Percentiles rank a stretch among this genome's conserved stretches.
phyloP scores from a whole-genome alignment of 2,888 invertebrate genomes.

The Corythucha ciliata region DNA sequence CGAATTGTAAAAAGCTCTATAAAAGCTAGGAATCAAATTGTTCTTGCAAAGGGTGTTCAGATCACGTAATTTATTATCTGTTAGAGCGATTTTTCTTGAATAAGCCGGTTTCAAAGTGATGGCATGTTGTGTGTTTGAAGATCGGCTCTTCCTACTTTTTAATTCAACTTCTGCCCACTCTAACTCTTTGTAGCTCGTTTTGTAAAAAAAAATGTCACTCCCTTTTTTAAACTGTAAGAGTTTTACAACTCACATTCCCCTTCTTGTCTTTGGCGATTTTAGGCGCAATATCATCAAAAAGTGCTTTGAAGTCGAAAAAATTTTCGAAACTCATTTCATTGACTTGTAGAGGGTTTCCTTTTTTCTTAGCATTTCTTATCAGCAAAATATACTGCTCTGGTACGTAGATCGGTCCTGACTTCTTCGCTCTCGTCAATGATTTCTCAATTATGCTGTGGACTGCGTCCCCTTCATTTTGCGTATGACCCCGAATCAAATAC shows the following conservation, averaged over 20 bases:
- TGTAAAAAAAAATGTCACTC: slow-evolving; percentile 20
- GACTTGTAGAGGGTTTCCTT: slow-evolving; percentile 32
- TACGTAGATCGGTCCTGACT: slow-evolving; percentile 30
- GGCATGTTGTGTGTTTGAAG: slow-evolving; percentile 11
- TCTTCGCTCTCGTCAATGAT: slow-evolving; percentile 25
- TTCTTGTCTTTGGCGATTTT: slow-evolving; percentile 23
- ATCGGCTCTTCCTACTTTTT: slow-evolving; percentile 20
- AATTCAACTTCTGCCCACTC: slow-evolving; percentile 23
- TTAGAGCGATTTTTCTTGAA: slow-evolving; percentile 17
- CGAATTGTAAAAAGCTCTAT: slow-evolving; percentile 12
- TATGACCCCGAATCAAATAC: slow-evolving; percentile 32
- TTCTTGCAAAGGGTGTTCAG: slow-evolving; percentile 14
- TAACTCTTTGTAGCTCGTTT: slow-evolving; percentile 23
- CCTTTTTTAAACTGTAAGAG: slow-evolving; percentile 24
- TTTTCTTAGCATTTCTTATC: slow-evolving; percentile 36
- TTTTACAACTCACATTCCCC: slow-evolving; percentile 25
- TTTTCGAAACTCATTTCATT: slow-evolving; percentile 34
- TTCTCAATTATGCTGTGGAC: slow-evolving; percentile 30
- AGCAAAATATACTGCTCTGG: slow-evolving; percentile 32
- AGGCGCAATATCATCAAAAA: slow-evolving; percentile 25
- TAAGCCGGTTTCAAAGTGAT: slow-evolving; percentile 23
- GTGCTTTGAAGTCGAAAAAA: slow-evolving; percentile 34
- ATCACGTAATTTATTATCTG: slow-evolving; percentile 22
- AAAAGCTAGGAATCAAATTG: slow-evolving; percentile 16
- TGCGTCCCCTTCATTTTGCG: slow-evolving; percentile 33